Evolutionary conservation across 2,113 vertebrate genomes (phyloP), one percentile per base, ranked within the genome.

Genomic region (Donacobius atricapilla): DNA sequence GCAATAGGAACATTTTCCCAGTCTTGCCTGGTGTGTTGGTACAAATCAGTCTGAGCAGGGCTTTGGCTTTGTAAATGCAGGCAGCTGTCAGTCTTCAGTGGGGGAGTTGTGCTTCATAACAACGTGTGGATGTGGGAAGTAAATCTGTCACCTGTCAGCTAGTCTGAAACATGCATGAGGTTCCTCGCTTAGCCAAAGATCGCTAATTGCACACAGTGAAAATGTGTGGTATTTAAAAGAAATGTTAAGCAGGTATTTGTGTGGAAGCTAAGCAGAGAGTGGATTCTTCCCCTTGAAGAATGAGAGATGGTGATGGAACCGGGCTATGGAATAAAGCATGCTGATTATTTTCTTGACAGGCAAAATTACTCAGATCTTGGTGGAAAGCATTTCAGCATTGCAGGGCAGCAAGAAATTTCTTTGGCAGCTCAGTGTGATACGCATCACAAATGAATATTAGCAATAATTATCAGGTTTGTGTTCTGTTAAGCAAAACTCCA

Each of bases 141-240:
- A 75, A 89, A 94, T 58, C 94, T 96, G 96, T 90, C 96, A 96
- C 76, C 69, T 96, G 94, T 89, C 96, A 97, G 57, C 56, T 72
- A 39, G 83, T 28, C 77, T 97, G 86, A 97, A 80, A 76, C 31
- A 28, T 50, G 69, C 65, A 72, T 7, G 47, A 92, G 77, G 69
- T 53, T 92, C 80, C 79, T 84, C 69, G n/a, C 77, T 91, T 51
- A 75, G 76, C 73, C 65, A 61, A 61, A 69, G 83, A 90, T 72
- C 0, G 2, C 33, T 94, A 94, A 93, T 93, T 92, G 53, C 68
- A 75, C 53, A 11, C 17, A 12, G 31, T 96, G 76, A 92, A 72
- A 93, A 47, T 4, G n/a, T 69, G 81, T 87, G 90, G 53, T 15
- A 92, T 93, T 95, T 84, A 57, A 81, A 83, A 86, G 69, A 83